These are phyloP conservation scores for Mayetiola destructor DNA, from an alignment of 2,888 invertebrate genomes.

Conservation along the genomic window DNA sequence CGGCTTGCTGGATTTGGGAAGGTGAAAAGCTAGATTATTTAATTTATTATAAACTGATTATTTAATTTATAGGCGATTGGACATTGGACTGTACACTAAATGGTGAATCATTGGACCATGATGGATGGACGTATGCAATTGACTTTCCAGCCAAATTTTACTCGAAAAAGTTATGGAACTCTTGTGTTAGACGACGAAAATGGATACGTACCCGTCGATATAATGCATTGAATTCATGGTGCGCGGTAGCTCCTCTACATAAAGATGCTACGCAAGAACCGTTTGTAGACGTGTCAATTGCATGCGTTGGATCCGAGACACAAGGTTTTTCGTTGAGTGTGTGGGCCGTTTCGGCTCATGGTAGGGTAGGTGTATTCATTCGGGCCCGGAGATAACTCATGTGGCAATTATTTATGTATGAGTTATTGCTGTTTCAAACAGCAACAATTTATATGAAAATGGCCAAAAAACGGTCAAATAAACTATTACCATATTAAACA, in stretches of 20 bases:
- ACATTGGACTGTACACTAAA: conserved; percentile 68
- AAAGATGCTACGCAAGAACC: conserved; percentile 84
- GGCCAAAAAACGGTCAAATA: too few species aligned
- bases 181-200: conserved; percentile 74
- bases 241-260: conserved; percentile 75
- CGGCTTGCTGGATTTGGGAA: conserved; percentile 95
- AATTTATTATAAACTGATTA: background rate
- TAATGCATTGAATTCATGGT: conserved; percentile 83
- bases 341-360: conserved; percentile 88
- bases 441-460: too few species aligned
- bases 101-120: conserved; percentile 75
- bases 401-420: too few species aligned
- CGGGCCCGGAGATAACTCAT: too few species aligned
- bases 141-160: conserved; percentile 79
- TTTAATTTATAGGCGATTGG: conserved; percentile 47
- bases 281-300: conserved; percentile 80
- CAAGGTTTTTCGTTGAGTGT: conserved; percentile 61
- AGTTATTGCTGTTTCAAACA: too few species aligned
- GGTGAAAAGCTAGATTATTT: conserved; percentile 33
- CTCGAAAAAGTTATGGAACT: conserved; percentile 72
- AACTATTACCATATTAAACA: too few species aligned
- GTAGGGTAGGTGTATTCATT: conserved; percentile 61
- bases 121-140: conserved; percentile 88
- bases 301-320: conserved; percentile 63
- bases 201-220: conserved; percentile 82